phyloP scores from a whole-genome alignment of 1,140 invertebrate species.

The Nephila pilipes region DNA sequence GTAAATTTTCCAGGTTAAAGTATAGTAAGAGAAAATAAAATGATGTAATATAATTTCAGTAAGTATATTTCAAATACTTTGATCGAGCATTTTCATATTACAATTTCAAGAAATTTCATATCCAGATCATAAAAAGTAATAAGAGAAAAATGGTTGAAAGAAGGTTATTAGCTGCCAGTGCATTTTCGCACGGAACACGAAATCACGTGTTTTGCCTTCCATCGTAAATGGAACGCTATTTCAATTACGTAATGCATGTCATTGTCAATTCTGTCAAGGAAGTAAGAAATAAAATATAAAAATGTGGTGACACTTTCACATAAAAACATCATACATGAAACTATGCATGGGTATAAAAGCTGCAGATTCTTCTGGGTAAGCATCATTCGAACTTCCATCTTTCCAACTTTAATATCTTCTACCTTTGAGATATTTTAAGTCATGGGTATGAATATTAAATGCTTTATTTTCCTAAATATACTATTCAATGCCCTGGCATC shows the following conservation, averaged over 20 bases:
- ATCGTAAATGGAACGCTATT: slow-evolving; percentile 47
- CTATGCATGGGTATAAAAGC: slow-evolving; percentile 5
- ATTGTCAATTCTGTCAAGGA: slow-evolving; percentile 5
- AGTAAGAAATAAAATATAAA: slow-evolving; percentile 18
- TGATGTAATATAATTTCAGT: too few relatives aligned
- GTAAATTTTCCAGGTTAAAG: too few relatives aligned
- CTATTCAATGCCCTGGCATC: background rate
- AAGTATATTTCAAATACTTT: too few relatives aligned
- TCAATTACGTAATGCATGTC: background rate
- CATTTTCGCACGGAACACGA: slow-evolving; percentile 1
- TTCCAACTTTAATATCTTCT: background rate
- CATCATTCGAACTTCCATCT: background rate
- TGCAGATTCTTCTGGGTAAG: background rate
- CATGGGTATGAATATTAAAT: background rate
- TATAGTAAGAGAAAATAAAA: too few relatives aligned
- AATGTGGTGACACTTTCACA: background rate
- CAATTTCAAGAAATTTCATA: background rate
- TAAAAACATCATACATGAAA: background rate
- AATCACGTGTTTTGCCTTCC: slow-evolving; percentile 12
- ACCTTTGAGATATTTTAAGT: background rate
- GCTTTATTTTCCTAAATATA: background rate
- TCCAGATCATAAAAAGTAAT: background rate
- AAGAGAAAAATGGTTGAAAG: background rate
- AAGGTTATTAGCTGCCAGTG: background rate
- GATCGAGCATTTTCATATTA: background rate